Evolutionary conservation across 1,140 invertebrate genomes (phyloP), one percentile per base, ranked within the genome.

Genomic region (Campoletis sonorensis): DNA sequence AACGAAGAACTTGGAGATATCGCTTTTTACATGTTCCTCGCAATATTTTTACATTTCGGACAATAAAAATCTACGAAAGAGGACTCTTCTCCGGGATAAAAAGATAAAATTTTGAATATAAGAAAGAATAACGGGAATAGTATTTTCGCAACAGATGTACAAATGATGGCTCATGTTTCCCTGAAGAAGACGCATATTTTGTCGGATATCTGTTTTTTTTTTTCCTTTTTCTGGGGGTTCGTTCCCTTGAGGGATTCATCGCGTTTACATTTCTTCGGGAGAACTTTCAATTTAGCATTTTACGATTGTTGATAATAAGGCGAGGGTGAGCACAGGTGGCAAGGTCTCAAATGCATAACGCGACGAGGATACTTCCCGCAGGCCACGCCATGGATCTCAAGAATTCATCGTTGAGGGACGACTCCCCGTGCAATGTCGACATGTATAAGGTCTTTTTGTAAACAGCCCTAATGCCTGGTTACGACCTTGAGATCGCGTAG

Each of bases 241-340:
- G 58, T 79, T 58, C 64, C 26, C 64, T 49, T 16, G 40, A 49
- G 40, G 40, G 61, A 79, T 71, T 70, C 64, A 18, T 33, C 30
- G 13, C 67, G 30, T 70, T 61, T 64, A 58, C 40, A 13, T 54
- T 37, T 77, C 81, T 81, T 80, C 82, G 21, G 82, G 72, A 89
- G 85, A 89, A 90, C 89, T 91, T 91, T 90, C 89, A 91, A 91
- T 91, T 91, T 91, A 87, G 89, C 87, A 89, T 92, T 92, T 91
- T 91, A 92, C 91, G 91, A 92, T 91, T 92, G 90, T 92, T 91
- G 91, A 91, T 91, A 91, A 91, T 91, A 91, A 91, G 89, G 87
- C 81, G 86, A 85, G 86, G 87, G 85, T 73, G 67, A 85, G 85
- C 88, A 73, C 90, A 91, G 90, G 90, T 91, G 90, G 87, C 76